These are phyloP conservation scores for Cathartes aura DNA, from an alignment of 2,113 vertebrate genomes.

Conservation along the genomic window DNA sequence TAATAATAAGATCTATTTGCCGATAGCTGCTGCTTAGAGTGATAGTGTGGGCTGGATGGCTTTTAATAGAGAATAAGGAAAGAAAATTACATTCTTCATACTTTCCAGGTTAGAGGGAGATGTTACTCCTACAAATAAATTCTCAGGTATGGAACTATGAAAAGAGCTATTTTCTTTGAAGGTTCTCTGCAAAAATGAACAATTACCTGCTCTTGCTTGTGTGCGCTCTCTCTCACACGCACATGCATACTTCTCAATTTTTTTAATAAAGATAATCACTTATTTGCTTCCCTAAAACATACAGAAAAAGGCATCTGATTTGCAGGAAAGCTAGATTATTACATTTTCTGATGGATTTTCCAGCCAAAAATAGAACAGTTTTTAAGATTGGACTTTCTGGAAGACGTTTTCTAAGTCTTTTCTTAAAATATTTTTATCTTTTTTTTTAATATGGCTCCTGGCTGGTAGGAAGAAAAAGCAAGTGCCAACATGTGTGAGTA, in stretches of 20 bases:
- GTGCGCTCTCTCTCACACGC: neutral
- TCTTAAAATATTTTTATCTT: neutral
- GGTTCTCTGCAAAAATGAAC: conserved; percentile 65
- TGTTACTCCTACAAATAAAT: conserved; percentile 73
- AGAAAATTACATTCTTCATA: conserved; percentile 74
- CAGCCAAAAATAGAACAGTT: neutral
- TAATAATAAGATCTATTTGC: conserved; percentile 72
- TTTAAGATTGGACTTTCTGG: neutral
- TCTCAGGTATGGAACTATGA: conserved; percentile 61
- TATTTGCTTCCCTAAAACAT: conserved; percentile 25
- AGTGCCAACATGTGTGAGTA: neutral
- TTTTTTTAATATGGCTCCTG: neutral
- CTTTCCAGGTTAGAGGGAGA: conserved; percentile 62
- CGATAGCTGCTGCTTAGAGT: conserved; percentile 63
- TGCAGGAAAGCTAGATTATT: conserved; percentile 34
- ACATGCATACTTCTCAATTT: neutral
- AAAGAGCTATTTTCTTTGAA: conserved; percentile 73
- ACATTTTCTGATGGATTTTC: conserved; percentile 57
- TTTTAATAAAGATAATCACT: conserved; percentile 32
- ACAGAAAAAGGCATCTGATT: conserved; percentile 22
- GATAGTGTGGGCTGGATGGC: conserved; percentile 66
- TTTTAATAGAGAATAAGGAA: conserved; percentile 71
- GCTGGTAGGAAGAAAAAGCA: neutral
- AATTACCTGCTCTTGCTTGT: conserved; percentile 48
- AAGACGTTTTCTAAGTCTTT: neutral